Conservation (phyloP, 2,888 invertebrate species). For the Argyresthia goedartella region DNA sequence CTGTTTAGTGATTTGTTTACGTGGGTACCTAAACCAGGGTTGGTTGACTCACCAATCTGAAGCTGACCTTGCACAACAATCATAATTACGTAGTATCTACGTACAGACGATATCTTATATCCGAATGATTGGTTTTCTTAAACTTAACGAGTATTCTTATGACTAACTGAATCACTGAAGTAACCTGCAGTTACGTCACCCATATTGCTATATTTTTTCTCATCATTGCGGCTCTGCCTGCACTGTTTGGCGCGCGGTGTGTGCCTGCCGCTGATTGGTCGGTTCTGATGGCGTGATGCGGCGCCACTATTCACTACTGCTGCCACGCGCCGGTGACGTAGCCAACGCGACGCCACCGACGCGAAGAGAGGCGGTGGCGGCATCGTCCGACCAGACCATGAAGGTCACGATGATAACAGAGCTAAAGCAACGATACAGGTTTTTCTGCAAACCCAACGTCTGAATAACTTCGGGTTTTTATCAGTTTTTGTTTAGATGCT, state of each 20-base stretch:
- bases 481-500: too few species aligned
- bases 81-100: too few species aligned
- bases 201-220: background rate
- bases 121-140: too few species aligned
- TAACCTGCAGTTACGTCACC: background rate
- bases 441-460: too few species aligned
- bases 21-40: too few species aligned
- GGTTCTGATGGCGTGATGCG: conserved; percentile 47
- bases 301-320: conserved; percentile 6
- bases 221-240: background rate
- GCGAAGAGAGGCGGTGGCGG: background rate
- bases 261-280: conserved; percentile 43
- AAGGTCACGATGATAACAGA: background rate
- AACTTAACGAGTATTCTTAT: too few species aligned
- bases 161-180: too few species aligned
- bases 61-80: too few species aligned
- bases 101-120: too few species aligned
- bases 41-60: too few species aligned
- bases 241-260: conserved; percentile 15
- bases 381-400: background rate
- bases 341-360: conserved; percentile 2
- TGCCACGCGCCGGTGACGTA: conserved; percentile 1
- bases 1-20: too few species aligned
- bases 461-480: too few species aligned
- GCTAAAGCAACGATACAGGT: background rate